Base-by-base conservation (phyloP, 2,888 invertebrate species). In the Minunthozetes semirufus region DNA sequence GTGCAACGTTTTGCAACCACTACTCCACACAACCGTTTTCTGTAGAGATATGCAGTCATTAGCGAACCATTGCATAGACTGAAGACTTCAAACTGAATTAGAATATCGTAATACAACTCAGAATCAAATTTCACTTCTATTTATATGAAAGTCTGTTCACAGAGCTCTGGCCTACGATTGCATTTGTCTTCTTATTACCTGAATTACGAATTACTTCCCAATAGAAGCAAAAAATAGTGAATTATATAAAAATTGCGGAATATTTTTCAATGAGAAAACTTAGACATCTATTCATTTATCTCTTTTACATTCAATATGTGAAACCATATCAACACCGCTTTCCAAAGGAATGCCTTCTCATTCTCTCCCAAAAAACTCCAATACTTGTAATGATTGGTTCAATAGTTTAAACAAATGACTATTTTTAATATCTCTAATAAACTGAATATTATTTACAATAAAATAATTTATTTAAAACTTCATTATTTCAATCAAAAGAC, bases 21-120 rank as follows among this genome's bases (percentile, higher is more conserved):
- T n/a, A 50, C 13, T 56, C 25, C 19, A 56, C 11, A 5, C 6
- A 63, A 29, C 29, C 9, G 17, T 13, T n/a, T 29, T 63, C 63
- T 63, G 63, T 63, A 63, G 29, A 63, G 63, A 8, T 17, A 63
- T 63, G 63, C 63, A 63, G 63, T 63, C 63, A 63, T 63, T 63
- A 63, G 63, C 63, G 29, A 63, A 63, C 63, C 63, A 33, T 33
- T 13, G 33, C 63, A 63, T 48, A 13, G 17, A 48, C 11, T 63
- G n/a, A 53, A 46, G n/a, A 11, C n/a, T 53, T 27, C 8, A 33
- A 63, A 63, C 27, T 63, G n/a, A 63, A 63, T 63, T 63, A 63
- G 11, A 63, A 63, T 63, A 63, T 63, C 63, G 33, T 13, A 63
- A 63, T 63, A 63, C 63, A 63, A 8, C 6, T 11, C 3, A 33